Percentiles rank a stretch among this genome's conserved stretches.
phyloP scores from a whole-genome alignment of 2,797 vertebrate species.

The Scomberomorus guttatus region DNA sequence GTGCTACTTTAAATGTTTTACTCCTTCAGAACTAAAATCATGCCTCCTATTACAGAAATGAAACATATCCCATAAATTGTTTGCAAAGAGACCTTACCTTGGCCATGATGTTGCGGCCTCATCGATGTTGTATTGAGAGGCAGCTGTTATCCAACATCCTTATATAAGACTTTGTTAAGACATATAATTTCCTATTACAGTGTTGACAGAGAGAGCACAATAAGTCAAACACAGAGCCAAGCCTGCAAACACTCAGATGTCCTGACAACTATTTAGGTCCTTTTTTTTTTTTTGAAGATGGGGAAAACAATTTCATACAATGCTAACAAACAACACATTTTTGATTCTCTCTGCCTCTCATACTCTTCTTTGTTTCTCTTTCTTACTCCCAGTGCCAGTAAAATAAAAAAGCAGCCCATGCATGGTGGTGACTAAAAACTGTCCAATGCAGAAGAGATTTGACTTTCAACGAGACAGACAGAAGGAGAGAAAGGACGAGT shows the following conservation, averaged over 20 bases:
- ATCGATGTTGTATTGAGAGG: not conserved
- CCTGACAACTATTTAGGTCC: slow-evolving; percentile 54
- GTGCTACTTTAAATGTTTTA: not conserved
- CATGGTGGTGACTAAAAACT: slow-evolving; percentile 12
- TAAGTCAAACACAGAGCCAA: slow-evolving; percentile 52
- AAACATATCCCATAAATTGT: not conserved
- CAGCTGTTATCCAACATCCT: slow-evolving; percentile 16
- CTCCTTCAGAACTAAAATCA: not conserved
- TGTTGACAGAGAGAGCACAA: slow-evolving; percentile 44
- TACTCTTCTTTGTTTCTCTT: slow-evolving; percentile 19
- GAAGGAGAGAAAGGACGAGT: slow-evolving; percentile 4
- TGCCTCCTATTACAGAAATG: not conserved
- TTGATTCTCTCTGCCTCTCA: slow-evolving; percentile 5
- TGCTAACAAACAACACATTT: slow-evolving; percentile 64
- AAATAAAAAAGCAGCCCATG: slow-evolving; percentile 10
- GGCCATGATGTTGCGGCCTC: not conserved
- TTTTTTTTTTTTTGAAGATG: slow-evolving; percentile 27
- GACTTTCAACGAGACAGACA: slow-evolving; percentile 14
- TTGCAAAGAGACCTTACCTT: not conserved
- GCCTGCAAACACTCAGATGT: slow-evolving; percentile 70
- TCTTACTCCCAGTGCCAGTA: slow-evolving; percentile 19
- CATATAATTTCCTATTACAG: slow-evolving; percentile 38
- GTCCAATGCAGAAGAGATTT: slow-evolving; percentile 18
- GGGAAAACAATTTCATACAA: slow-evolving; percentile 47
- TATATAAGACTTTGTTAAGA: slow-evolving; percentile 27